Evolutionary conservation across 2,113 vertebrate species (phyloP).

Genomic region (Tyto alba): DNA sequence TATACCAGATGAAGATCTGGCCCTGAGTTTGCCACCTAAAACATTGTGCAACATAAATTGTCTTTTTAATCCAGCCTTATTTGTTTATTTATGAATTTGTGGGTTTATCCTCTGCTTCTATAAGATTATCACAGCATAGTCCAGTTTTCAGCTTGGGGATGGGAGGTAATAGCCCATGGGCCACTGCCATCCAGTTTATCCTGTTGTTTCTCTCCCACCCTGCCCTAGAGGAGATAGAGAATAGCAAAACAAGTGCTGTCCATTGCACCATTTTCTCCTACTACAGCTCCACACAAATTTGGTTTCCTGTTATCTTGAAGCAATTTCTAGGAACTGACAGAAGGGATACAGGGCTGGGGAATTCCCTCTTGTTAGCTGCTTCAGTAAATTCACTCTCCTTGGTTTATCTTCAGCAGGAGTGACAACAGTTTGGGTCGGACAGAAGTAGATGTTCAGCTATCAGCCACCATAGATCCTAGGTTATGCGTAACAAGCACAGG

Average conservation of each 20-base stretch:
- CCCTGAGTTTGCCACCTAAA: not conserved
- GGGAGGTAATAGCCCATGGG: too few relatives aligned
- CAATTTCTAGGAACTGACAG: not conserved
- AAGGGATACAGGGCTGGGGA: not conserved
- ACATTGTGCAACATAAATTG: not conserved
- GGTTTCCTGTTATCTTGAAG: not conserved
- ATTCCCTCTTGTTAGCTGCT: not conserved
- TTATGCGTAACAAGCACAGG: not conserved
- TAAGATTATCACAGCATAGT: not conserved
- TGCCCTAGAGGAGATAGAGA: not conserved
- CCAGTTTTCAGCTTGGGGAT: not conserved
- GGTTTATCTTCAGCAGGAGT: not conserved
- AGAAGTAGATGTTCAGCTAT: not conserved
- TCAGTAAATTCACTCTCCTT: not conserved
- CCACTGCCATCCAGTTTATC: not conserved
- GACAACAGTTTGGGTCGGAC: not conserved
- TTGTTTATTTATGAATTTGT: not conserved
- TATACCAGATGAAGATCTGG: not conserved
- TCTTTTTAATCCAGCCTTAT: not conserved
- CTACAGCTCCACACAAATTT: not conserved
- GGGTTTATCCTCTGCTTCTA: not conserved
- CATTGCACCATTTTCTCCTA: not conserved
- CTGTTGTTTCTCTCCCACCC: not conserved
- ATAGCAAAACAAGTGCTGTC: not conserved
- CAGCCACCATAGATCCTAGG: accelerated